Base-by-base conservation (phyloP, 2,113 vertebrate genomes). In the Epinephelus lanceolatus region DNA sequence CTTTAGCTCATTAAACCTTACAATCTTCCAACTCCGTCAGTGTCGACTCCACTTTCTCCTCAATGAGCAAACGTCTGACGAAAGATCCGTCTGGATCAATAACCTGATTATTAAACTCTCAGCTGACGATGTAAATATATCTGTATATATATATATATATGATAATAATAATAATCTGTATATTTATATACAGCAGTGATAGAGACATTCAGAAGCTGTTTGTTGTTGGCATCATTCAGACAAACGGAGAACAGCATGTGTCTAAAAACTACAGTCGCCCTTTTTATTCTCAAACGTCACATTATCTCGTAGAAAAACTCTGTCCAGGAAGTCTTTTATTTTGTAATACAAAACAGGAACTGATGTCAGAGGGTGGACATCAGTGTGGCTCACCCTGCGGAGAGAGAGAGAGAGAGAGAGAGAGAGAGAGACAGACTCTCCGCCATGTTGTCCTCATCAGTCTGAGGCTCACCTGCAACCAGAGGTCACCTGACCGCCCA, bases 161-260 rank as follows among this genome's bases (percentile, higher is more conserved):
- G 33, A 37, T 37, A 37, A 37, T 37, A 37, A 37, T 37, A 37
- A 37, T 37, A 37, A 6, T 37, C 33, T 37, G 33, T 9, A 6
- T 8, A 67, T 45, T 37, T 37, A 45, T 45, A 56, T 17, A 57
- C 4, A 33, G 96, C 96, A 97, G 96, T 96, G 96, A 96, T 95
- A 96, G 95, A 94, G 94, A 97, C 97, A 97, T 98, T 98, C 97
- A 97, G 96, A 97, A 97, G 97, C 97, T 96, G 97, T 96, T 97
- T 96, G 96, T 94, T 96, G 95, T 96, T 97, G 96, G 96, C 96
- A 95, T 93, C 96, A 95, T 96, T 96, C 95, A 96, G 90, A 96
- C 96, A 96, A 94, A 94, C 94, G 96, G 86, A 37, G 15, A 51
- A 86, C 33, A 62, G 60, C 30, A 21, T 6, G 15, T 12, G 47